A percentile compares a stretch with the other conserved stretches of the same genome.
Evolutionary conservation across 1,140 invertebrate species (phyloP).

Genomic region (Apis dorsata): DNA sequence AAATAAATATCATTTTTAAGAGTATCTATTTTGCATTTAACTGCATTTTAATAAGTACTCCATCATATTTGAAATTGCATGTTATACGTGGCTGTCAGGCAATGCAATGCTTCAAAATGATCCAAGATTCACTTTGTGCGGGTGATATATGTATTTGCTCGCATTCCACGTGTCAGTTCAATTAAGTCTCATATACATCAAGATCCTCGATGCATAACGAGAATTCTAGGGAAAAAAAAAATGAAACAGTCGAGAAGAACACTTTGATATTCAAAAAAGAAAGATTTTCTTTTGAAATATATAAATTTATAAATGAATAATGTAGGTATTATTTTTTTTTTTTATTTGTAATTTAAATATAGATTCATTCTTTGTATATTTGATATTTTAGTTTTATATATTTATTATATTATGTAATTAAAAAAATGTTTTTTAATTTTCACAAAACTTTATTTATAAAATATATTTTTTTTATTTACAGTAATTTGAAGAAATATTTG

Average conservation of each 20-base stretch:
- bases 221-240: neutral
- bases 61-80: neutral
- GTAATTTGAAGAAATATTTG: too few relatives aligned
- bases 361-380: too few relatives aligned
- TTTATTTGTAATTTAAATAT: too few relatives aligned
- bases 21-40: neutral
- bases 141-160: neutral
- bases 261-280: neutral
- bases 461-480: too few relatives aligned
- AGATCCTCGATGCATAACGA: neutral
- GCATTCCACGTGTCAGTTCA: neutral
- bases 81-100: neutral
- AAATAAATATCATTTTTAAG: neutral
- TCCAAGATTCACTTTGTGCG: neutral
- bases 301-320: too few relatives aligned
- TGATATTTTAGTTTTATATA: too few relatives aligned
- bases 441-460: too few relatives aligned
- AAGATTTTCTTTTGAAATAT: neutral
- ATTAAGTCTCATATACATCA: neutral
- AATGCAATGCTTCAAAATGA: neutral
- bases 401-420: too few relatives aligned
- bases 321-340: too few relatives aligned
- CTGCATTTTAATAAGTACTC: neutral
- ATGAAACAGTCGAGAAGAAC: neutral
- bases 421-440: too few relatives aligned